Evolutionary conservation across 2,888 invertebrate genomes (phyloP), one percentile per base, ranked within the genome.

Genomic region (Mycalesis mineus): DNA sequence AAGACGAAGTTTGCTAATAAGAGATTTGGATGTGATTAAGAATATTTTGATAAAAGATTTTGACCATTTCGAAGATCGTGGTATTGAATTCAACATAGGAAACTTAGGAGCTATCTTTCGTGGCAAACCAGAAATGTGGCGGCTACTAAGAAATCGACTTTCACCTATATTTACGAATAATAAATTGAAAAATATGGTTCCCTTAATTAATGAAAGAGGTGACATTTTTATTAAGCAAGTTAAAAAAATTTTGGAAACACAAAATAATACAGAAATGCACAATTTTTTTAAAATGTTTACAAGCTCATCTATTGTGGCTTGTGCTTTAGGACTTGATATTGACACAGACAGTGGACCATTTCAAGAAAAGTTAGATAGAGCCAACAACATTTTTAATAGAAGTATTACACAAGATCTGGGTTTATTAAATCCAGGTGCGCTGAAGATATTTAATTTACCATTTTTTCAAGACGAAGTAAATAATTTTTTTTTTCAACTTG

Each of bases 41-140:
- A 45, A 29, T 2, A 8, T 29, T 6, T n/a, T 44, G 6, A 44
- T 44, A n/a, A 29, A 31, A 45, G 29, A 45, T 31, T 45, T 45
- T 31, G 11, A 80, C 9, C 4, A 47, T 0, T 84, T 84, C 22
- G 8, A 60, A 1, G 78, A 83, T 7, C 75, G 84, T 7, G 78
- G 79, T 0, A 2, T 78, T 0, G 72, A 74, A 37, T 73, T 77
- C 13, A 75, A 75, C 36, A 72, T 74, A 7, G 57, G 77, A 53
- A 76, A 73, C 3, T 57, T 83, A 28, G 78, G 77, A 22, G 59
- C 58, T 4, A 81, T 84, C 13, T 83, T 84, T 52, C 72, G 74
- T 48, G 72, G 77, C 0, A 73, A 78, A 29, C 77, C 72, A 3
- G 75, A 78, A 0, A 71, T 70, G 0, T 84, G 84, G 84, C 64